Evolutionary conservation across 2,113 vertebrate genomes (phyloP), one percentile per base, ranked within the genome.

Genomic region (Pandion haliaetus): DNA sequence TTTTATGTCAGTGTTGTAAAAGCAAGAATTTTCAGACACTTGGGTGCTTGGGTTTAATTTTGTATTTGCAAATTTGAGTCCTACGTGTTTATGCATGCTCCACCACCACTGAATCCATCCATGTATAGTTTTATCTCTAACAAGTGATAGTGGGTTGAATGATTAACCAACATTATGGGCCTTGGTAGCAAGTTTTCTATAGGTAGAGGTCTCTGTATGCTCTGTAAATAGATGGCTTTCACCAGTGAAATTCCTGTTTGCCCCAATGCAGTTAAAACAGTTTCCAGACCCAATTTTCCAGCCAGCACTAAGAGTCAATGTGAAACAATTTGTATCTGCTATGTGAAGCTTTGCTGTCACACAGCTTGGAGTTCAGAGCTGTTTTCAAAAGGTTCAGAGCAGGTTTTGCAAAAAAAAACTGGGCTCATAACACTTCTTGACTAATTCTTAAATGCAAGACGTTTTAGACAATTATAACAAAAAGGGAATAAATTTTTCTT

Each of bases 71-170:
- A 14, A 57, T 66, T 61, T 77, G 25, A 82, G 24, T 49, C 52
- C 25, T 67, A 32, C 18, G 5, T 63, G 8, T 38, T 79, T n/a
- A 8, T 12, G 2, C 3, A 1, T 2, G 0, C 8, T 66, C 42
- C 3, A 1, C 29, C 5, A 2, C 7, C 49, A 38, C 0, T 57
- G 12, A 67, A 55, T 55, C 10, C 23, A 36, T 10, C 16, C 45
- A n/a, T 1, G 1, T 52, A 6, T 21, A 36, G 61, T 23, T 62
- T 70, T 36, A 12, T 26, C 61, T 85, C 50, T 55, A 47, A 21
- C 3, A 47, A 23, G 8, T 8, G 5, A 34, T 7, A 23, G 26
- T 4, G 20, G 14, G 9, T 44, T 93, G 52, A 57, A 19, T 19
- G 17, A 12, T 44, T 78, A 25, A 78, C 29, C 34, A 87, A 40